Evolutionary conservation across 1,140 invertebrate genomes (phyloP), one percentile per base, ranked within the genome.

Genomic region (Amyelois transitella): DNA sequence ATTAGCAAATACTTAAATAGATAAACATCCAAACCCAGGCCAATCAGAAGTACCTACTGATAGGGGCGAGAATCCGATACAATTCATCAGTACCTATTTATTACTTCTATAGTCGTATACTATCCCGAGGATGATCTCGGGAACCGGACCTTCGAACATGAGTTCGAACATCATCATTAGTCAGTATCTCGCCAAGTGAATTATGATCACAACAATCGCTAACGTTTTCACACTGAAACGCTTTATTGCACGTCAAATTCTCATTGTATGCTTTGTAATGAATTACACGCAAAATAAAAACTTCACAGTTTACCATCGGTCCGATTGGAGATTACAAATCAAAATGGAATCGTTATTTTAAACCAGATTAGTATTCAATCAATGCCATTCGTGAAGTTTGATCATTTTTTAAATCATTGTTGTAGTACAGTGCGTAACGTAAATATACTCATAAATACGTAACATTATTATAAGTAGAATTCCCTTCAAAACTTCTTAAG

Each of bases 81-180:
- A n/a, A n/a, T n/a, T n/a, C n/a, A n/a, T n/a, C n/a, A n/a, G n/a
- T n/a, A n/a, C n/a, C n/a, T n/a, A n/a, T n/a, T n/a, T n/a, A n/a
- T n/a, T n/a, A n/a, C n/a, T n/a, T n/a, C n/a, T n/a, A n/a, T n/a
- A n/a, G n/a, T n/a, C n/a, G n/a, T n/a, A n/a, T n/a, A n/a, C n/a
- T n/a, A n/a, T n/a, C n/a, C n/a, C n/a, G n/a, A n/a, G n/a, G n/a
- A n/a, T n/a, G n/a, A n/a, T n/a, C n/a, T n/a, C n/a, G n/a, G n/a
- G n/a, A n/a, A n/a, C n/a, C n/a, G n/a, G n/a, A n/a, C n/a, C n/a
- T n/a, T n/a, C n/a, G n/a, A n/a, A n/a, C n/a, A n/a, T n/a, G n/a
- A n/a, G n/a, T n/a, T n/a, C n/a, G n/a, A 44, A 69, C 70, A 71
- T 69, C 65, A 69, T 69, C 66, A 75, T 71, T 69, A 74, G 66